These are phyloP conservation scores for Dendronephthya gigantea DNA, from an alignment of 64 coral and sea anemone genomes.

Conservation along the genomic window DNA sequence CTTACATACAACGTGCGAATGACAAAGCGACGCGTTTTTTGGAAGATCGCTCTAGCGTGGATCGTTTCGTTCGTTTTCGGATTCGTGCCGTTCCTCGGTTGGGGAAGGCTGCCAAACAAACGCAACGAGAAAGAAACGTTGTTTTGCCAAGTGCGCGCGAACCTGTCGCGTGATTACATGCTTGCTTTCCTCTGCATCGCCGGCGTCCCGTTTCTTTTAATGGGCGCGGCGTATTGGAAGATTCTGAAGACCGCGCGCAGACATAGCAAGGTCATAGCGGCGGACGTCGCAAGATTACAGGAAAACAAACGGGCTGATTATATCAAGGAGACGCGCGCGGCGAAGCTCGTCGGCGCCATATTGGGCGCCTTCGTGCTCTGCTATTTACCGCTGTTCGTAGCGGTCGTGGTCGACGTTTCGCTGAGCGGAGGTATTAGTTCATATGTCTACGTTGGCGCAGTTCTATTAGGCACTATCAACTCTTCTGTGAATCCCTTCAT, in stretches of 20 bases:
- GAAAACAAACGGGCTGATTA: conserved; percentile 36
- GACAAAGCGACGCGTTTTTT: conserved; percentile 57
- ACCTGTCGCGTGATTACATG: conserved; percentile 53
- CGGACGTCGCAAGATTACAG: conserved; percentile 55
- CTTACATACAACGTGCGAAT: conserved; percentile 64
- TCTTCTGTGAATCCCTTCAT: conserved; percentile 68
- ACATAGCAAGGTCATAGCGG: conserved; percentile 52
- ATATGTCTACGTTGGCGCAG: conserved; percentile 76
- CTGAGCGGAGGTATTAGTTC: conserved; percentile 48
- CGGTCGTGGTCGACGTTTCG: conserved; percentile 55
- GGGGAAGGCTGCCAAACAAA: conserved; percentile 57
- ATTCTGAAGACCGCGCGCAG: conserved; percentile 75
- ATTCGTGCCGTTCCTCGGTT: conserved; percentile 80
- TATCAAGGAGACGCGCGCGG: conserved; percentile 68
- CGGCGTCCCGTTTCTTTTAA: conserved; percentile 54
- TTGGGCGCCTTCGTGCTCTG: conserved; percentile 67
- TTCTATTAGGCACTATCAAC: conserved; percentile 74
- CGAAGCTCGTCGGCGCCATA: conserved; percentile 76
- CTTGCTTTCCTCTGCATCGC: conserved; percentile 53
- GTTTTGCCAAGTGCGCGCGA: conserved; percentile 89
- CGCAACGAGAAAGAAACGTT: conserved; percentile 9
- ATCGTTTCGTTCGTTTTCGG: conserved; percentile 67
- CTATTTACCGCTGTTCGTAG: conserved; percentile 69
- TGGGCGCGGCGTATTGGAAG: conserved; percentile 66
- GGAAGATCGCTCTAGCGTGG: conserved; percentile 69